Base-by-base conservation (phyloP, 2,113 vertebrate species). In the Nicator chloris region DNA sequence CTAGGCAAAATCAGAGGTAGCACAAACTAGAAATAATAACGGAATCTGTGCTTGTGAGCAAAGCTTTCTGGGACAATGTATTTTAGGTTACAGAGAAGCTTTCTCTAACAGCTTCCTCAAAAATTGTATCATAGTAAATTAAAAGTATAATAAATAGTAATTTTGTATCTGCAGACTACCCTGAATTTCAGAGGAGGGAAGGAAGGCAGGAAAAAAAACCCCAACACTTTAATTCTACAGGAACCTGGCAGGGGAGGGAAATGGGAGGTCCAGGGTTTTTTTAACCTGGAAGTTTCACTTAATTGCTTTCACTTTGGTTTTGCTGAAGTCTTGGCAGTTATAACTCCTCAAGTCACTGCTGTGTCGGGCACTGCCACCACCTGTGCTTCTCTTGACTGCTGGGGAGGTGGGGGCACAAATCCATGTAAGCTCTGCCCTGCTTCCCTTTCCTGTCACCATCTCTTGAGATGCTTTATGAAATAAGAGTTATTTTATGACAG, bases 401-500 rank as follows among this genome's bases (percentile, higher is more conserved):
- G 72, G 59, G 59, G 19, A 59, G 66, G 28, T 39, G 40, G 76
- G 71, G 37, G 35, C 69, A 85, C 56, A 73, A 23, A 75, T 19
- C 21, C 66, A 15, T 90, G 85, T 81, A 78, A 81, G 61, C 51
- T 65, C 35, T 96, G 87, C 89, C 90, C 90, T 91, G 56, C 37
- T 54, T 61, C 37, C 90, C 89, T 89, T 13, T 33, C 42, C 82
- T 94, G 89, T 95, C 93, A 95, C 82, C 9, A 4, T 7, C 79
- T 90, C 61, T 42, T 50, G 92, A 97, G 90, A 65, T 88, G 42
- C 78, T 96, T 80, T 75, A 44, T 86, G 69, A 72, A 86, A 92
- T 78, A 91, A 80, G 88, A 82, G 75, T 61, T 87, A 82, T 51
- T 95, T 95, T 57, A 66, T 92, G 92, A 80, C 86, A 95, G 78